Evolutionary conservation across 2,113 vertebrate genomes (phyloP).

Genomic region (Candoia aspera): DNA sequence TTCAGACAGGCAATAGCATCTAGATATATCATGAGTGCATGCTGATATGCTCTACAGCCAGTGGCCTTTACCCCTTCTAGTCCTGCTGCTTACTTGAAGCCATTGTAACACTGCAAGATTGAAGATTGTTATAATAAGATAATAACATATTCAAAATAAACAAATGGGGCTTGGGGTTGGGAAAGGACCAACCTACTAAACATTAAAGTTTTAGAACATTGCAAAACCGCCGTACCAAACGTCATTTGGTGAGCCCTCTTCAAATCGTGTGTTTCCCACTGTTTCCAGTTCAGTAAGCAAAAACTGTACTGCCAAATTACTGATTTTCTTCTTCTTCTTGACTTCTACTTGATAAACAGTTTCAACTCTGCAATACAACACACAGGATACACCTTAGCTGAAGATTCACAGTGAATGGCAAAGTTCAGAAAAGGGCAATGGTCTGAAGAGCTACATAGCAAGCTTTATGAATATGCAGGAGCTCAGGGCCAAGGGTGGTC

Average conservation of each 20-base stretch:
- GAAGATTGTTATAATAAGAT: background rate
- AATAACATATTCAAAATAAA: background rate
- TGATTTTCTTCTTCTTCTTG: constrained; percentile 68
- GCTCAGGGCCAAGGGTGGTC: background rate
- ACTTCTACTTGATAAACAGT: constrained; percentile 67
- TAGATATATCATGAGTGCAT: background rate
- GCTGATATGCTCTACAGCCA: background rate
- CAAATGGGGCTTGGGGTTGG: background rate
- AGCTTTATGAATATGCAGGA: background rate
- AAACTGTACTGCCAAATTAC: constrained; percentile 73
- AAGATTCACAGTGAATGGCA: background rate
- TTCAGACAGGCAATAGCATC: background rate
- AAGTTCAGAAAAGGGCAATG: background rate
- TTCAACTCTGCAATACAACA: constrained; percentile 72
- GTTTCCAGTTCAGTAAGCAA: constrained; percentile 82
- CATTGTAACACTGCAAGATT: background rate
- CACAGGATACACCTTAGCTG: background rate
- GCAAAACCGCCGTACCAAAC: constrained; percentile 72
- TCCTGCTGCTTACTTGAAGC: background rate
- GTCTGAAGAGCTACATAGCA: background rate
- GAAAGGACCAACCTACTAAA: background rate
- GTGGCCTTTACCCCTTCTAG: background rate
- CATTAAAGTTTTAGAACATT: background rate
- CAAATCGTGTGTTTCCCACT: constrained; percentile 83
- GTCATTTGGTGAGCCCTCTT: constrained; percentile 79